Conservation (phyloP, 2,888 invertebrate genomes). For the Axea sp. region DNA sequence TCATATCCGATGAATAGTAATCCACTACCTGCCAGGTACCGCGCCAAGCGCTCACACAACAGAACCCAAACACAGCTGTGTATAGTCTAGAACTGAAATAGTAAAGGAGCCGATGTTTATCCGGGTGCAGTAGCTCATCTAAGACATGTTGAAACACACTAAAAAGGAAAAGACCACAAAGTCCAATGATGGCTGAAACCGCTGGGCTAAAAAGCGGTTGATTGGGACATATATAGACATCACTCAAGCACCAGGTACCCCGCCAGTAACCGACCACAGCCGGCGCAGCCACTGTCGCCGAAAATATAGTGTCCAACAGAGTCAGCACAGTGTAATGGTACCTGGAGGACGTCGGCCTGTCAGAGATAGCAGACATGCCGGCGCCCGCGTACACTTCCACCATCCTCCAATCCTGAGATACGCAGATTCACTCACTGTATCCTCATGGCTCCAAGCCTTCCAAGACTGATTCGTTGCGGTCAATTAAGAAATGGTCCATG, state of each 20-base stretch:
- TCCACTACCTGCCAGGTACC: constrained; percentile 91
- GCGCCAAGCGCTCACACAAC: constrained; percentile 93
- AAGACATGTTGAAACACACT: constrained; percentile 83
- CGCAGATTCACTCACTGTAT: constrained; percentile 67
- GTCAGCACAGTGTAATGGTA: constrained; percentile 82
- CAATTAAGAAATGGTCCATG: constrained; percentile 57
- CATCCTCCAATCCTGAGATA: constrained; percentile 72
- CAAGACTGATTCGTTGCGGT: constrained; percentile 23
- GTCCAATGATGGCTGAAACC: constrained; percentile 85
- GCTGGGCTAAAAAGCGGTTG: constrained; percentile 83
- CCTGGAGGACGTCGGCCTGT: constrained; percentile 79
- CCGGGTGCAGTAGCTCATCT: constrained; percentile 84
- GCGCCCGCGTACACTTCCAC: constrained; percentile 84
- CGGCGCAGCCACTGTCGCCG: constrained; percentile 87
- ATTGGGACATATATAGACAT: constrained; percentile 85
- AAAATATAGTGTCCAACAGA: constrained; percentile 86
- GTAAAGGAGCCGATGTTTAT: constrained; percentile 85
- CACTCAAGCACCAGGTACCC: constrained; percentile 90
- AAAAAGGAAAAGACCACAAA: constrained; percentile 85
- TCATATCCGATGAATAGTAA: constrained; percentile 84
- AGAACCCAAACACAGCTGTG: constrained; percentile 87
- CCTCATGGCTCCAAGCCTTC: constrained; percentile 58
- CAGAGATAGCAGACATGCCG: constrained; percentile 83
- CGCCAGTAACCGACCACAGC: constrained; percentile 93
- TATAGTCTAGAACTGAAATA: constrained; percentile 87